A percentile compares a stretch with the other conserved stretches of the same genome.
Evolutionary conservation across 2,113 vertebrate genomes (phyloP).

Genomic region (Diadophis punctatus): DNA sequence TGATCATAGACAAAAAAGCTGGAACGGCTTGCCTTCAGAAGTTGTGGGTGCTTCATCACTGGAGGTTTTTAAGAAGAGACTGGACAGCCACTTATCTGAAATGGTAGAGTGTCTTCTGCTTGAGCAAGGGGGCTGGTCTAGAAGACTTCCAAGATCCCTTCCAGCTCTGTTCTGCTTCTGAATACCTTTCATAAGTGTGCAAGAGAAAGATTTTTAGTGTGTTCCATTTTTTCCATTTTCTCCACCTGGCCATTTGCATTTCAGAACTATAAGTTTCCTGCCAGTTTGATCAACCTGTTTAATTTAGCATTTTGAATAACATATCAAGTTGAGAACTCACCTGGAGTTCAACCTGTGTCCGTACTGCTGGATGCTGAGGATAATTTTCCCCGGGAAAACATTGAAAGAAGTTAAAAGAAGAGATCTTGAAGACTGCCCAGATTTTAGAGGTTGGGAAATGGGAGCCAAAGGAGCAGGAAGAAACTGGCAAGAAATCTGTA

Average conservation of each 20-base stretch:
- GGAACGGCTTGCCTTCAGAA: background rate
- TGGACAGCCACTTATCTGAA: background rate
- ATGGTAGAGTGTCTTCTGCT: background rate
- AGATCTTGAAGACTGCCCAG: background rate
- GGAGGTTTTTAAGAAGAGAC: background rate
- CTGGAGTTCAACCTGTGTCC: background rate
- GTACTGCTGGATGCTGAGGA: background rate
- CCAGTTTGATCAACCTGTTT: background rate
- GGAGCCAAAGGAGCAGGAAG: background rate
- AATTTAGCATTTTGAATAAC: background rate
- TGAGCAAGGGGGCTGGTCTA: background rate
- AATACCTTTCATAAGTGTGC: background rate
- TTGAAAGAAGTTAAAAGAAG: background rate
- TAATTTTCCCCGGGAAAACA: background rate
- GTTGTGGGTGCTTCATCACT: background rate
- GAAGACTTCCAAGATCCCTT: background rate
- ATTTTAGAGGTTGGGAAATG: background rate
- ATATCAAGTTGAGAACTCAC: background rate
- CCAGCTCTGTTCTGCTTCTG: background rate
- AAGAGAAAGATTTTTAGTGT: background rate
- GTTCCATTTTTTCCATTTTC: background rate
- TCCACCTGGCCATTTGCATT: background rate
- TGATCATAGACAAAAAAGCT: background rate
- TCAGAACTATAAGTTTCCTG: background rate
- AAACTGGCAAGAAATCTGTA: background rate